Percentiles rank a stretch among this genome's conserved stretches.
Conservation (phyloP, 1,140 invertebrate species). For the Octopus sinensis region DNA sequence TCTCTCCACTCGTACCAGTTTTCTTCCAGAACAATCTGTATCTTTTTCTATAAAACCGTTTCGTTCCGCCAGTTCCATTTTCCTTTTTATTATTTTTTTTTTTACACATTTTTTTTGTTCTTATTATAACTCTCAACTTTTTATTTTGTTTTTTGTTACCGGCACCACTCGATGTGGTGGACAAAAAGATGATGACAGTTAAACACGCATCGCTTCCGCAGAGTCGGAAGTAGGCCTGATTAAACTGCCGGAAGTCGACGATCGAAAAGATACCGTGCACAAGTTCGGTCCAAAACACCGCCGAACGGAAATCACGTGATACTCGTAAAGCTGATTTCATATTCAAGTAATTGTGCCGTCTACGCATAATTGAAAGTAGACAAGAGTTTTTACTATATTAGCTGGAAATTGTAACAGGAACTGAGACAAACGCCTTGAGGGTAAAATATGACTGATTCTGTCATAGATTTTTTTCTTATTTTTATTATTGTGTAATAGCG, state of each 20-base stretch:
- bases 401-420: no score
- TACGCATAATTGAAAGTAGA: neutral
- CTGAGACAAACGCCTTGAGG: no score
- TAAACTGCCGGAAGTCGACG: slow-evolving; percentile 7
- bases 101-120: neutral
- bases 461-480: no score
- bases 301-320: neutral
- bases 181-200: neutral
- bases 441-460: no score
- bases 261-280: neutral
- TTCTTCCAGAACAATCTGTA: neutral
- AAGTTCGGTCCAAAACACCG: neutral
- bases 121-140: neutral
- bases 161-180: neutral
- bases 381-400: no score
- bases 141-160: neutral
- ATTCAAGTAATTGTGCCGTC: neutral
- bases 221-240: slow-evolving; percentile 2
- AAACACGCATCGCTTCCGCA: slow-evolving; percentile 6
- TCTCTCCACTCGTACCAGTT: neutral
- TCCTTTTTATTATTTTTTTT: neutral
- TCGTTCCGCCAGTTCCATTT: neutral
- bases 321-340: neutral
- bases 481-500: no score
- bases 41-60: neutral